A percentile compares a stretch with the other conserved stretches of the same genome.
phyloP scores from a whole-genome alignment of 1,140 invertebrate species.

The Drosophila serrata region DNA sequence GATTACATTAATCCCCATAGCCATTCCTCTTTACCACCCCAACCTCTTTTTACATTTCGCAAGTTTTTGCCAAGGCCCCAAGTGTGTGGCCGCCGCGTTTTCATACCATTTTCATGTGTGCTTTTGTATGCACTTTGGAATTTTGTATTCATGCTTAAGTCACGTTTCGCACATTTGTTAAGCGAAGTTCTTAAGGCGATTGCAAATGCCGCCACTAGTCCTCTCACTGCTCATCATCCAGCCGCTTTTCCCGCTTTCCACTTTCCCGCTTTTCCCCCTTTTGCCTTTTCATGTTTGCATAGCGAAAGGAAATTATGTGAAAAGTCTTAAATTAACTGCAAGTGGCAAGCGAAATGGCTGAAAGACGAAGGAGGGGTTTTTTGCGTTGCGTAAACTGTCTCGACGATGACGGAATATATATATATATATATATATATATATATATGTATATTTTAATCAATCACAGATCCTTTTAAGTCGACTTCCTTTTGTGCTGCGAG shows the following conservation, averaged over 20 bases:
- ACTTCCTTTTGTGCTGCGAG: constrained; percentile 1
- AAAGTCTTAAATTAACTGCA: constrained; percentile 78
- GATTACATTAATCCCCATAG: constrained; percentile 72
- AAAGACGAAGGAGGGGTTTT: not conserved
- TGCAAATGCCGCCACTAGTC: constrained; percentile 39
- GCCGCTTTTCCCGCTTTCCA: not conserved
- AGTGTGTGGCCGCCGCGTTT: constrained; percentile 55
- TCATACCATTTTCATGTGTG: constrained; percentile 54
- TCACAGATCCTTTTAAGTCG: constrained; percentile 21
- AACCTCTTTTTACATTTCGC: constrained; percentile 67
- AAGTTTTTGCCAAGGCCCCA: constrained; percentile 66
- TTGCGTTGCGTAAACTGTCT: constrained; percentile 17
- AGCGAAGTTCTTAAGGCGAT: constrained; percentile 81
- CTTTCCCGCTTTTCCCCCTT: not conserved
- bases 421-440: constrained; percentile 3
- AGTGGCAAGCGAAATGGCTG: constrained; percentile 44
- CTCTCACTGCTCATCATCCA: not conserved
- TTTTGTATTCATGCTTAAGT: constrained; percentile 79
- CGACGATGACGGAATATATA: not conserved
- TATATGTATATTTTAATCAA: constrained; percentile 44
- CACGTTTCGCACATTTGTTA: constrained; percentile 83
- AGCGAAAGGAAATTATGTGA: constrained; percentile 56
- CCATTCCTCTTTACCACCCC: constrained; percentile 25
- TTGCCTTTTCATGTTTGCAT: constrained; percentile 21
- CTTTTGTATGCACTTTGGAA: constrained; percentile 72